These are phyloP conservation scores for Cyclopterus lumpus DNA, from an alignment of 2,797 vertebrate species.

Conservation along the genomic window DNA sequence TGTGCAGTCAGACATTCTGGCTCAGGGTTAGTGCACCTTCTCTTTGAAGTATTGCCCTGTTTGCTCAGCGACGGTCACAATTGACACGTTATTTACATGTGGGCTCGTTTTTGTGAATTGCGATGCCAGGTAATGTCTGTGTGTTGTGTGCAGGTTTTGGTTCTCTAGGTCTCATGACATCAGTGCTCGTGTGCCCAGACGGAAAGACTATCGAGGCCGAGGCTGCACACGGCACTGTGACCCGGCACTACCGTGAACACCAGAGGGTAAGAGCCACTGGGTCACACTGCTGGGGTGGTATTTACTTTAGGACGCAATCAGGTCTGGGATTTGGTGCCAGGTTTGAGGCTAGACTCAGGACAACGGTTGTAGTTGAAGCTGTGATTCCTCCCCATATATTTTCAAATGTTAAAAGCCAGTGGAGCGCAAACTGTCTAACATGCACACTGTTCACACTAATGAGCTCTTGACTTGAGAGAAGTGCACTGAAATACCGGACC, in stretches of 20 bases:
- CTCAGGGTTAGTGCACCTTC: conserved; percentile 86
- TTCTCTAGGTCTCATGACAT: conserved; percentile 96
- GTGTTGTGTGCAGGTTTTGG: conserved; percentile 88
- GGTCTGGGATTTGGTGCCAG: background rate
- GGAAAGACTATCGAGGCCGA: conserved; percentile 97
- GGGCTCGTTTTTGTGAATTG: background rate
- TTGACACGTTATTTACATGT: background rate
- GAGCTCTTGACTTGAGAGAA: background rate
- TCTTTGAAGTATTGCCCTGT: background rate
- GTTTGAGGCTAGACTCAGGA: background rate
- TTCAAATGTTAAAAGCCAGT: background rate
- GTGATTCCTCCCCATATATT: background rate
- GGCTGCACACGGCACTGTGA: conserved; percentile 95
- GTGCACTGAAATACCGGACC: background rate
- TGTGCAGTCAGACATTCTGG: conserved; percentile 97
- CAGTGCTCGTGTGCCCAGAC: conserved; percentile 94
- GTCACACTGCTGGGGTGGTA: background rate
- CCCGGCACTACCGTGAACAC: conserved; percentile 96
- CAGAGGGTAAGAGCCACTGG: conserved; percentile 86
- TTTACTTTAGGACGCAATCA: background rate
- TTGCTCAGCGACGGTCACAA: background rate
- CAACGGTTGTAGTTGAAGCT: background rate
- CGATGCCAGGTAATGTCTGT: background rate
- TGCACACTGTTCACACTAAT: background rate
- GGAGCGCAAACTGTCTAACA: background rate